Percentiles rank a stretch among this genome's conserved stretches.
These are phyloP conservation scores for Naja naja DNA, from an alignment of 2,113 vertebrate species.

Conservation along the genomic window DNA sequence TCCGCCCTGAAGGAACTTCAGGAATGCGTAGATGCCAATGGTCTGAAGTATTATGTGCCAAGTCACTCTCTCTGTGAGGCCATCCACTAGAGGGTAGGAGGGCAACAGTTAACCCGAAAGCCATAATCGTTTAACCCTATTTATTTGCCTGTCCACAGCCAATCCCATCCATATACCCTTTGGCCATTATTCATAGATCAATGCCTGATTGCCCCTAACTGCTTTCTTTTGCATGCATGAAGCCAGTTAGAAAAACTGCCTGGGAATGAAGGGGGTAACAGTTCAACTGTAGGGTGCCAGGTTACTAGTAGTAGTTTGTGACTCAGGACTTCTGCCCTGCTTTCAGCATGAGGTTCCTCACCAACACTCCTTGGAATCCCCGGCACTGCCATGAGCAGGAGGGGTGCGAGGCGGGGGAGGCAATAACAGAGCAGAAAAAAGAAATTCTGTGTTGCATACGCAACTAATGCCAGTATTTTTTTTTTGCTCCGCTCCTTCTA, in stretches of 20 bases:
- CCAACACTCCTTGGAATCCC: neutral
- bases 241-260: neutral
- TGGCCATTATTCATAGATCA: neutral
- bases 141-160: too few species aligned
- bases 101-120: neutral
- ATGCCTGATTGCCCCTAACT: neutral
- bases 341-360: neutral
- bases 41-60: constrained; percentile 82
- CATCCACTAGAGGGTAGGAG: constrained; percentile 75
- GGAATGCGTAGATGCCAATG: constrained; percentile 81
- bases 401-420: neutral
- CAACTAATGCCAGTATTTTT: neutral
- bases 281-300: neutral
- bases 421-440: neutral
- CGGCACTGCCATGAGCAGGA: neutral
- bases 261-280: neutral
- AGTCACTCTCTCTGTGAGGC: constrained; percentile 73
- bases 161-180: too few species aligned
- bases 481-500: neutral
- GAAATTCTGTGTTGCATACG: too few species aligned
- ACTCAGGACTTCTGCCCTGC: neutral
- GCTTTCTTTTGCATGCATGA: neutral
- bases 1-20: constrained; percentile 93
- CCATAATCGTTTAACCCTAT: neutral
- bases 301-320: neutral